Evolutionary conservation across 1,140 invertebrate genomes (phyloP).

Genomic region (Steinernema feltiae): DNA sequence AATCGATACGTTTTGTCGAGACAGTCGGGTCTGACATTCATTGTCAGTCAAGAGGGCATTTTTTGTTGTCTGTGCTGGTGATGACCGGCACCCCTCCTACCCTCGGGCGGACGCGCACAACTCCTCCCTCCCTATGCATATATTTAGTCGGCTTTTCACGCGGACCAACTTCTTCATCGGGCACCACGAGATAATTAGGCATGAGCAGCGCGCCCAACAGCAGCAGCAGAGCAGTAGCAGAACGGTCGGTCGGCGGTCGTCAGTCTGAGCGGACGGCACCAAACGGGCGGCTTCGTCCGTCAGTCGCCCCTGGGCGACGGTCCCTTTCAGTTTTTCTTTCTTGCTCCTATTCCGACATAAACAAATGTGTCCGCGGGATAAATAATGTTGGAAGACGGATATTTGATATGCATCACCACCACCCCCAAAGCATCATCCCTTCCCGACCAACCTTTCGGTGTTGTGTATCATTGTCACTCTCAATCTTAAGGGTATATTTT

Average conservation of each 20-base stretch:
- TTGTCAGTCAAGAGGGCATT: not conserved
- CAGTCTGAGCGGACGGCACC: too few species aligned
- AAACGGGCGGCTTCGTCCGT: too few species aligned
- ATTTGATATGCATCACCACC: conserved; percentile 9
- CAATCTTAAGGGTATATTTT: not conserved
- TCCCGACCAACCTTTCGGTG: not conserved
- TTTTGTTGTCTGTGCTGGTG: not conserved
- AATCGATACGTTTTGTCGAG: not conserved
- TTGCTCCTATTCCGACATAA: not conserved
- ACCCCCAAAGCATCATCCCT: not conserved
- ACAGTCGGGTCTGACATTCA: not conserved
- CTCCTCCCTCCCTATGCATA: too few species aligned
- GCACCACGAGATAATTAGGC: too few species aligned
- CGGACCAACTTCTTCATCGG: too few species aligned
- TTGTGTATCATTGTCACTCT: not conserved
- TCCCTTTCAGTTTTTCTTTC: not conserved
- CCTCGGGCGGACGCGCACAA: too few species aligned
- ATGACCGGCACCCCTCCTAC: too few species aligned
- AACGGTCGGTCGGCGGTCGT: too few species aligned
- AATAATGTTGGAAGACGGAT: not conserved
- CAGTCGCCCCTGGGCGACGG: too few species aligned
- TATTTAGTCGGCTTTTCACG: too few species aligned
- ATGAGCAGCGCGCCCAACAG: too few species aligned
- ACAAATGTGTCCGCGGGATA: conserved; percentile 6
- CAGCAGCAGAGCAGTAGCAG: too few species aligned